Conservation (phyloP, 2,888 invertebrate species). For the Teinopalpus imperialis region DNA sequence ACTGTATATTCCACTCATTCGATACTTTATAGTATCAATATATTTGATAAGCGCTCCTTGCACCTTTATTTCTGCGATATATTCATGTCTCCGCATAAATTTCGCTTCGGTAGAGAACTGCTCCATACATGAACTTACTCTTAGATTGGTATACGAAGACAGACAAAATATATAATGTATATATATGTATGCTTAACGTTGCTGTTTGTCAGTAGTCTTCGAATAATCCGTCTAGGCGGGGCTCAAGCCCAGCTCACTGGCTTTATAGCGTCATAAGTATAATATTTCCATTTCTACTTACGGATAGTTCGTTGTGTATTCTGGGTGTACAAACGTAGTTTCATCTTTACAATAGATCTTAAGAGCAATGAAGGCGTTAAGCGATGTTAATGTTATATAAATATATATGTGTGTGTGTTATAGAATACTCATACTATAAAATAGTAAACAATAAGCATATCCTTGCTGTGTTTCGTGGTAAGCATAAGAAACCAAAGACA, state of each 20-base stretch:
- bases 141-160: neutral
- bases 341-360: too few species aligned
- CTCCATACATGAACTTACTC: conserved; percentile 16
- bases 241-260: conserved; percentile 34
- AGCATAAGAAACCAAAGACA: too few species aligned
- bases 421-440: too few species aligned
- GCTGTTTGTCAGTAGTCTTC: conserved; percentile 29
- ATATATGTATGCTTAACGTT: conserved; percentile 5
- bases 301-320: neutral
- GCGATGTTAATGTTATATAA: too few species aligned
- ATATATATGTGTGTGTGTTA: too few species aligned
- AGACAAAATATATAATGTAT: conserved; percentile 5
- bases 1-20: conserved; percentile 46
- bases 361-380: too few species aligned
- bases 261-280: conserved; percentile 30
- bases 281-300: conserved; percentile 27
- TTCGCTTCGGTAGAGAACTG: conserved; percentile 48
- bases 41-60: conserved; percentile 62
- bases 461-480: too few species aligned
- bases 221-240: conserved; percentile 40
- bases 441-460: too few species aligned
- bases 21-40: conserved; percentile 70
- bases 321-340: too few species aligned
- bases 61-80: conserved; percentile 72
- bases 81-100: conserved; percentile 75